Conservation (phyloP, 1,140 invertebrate species). For the Nasonia giraulti region DNA sequence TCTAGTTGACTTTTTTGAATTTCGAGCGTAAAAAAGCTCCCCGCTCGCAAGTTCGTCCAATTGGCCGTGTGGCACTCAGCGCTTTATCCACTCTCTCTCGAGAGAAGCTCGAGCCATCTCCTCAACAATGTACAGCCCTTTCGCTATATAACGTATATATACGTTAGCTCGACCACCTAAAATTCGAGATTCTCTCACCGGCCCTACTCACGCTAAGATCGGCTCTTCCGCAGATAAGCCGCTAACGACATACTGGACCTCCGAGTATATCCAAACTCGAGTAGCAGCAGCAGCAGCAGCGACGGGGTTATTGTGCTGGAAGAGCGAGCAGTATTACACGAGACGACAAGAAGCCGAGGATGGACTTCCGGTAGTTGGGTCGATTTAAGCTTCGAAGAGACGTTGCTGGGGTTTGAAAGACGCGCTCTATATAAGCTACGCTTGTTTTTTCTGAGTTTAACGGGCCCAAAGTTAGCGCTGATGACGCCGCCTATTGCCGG, state of each 20-base stretch:
- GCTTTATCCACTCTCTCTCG: not conserved
- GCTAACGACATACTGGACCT: not conserved
- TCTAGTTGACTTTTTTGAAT: not conserved
- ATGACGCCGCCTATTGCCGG: not conserved
- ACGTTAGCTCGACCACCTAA: not conserved
- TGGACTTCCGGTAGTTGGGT: conserved; percentile 1
- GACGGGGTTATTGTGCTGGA: not conserved
- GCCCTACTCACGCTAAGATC: not conserved
- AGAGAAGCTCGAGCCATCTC: not conserved
- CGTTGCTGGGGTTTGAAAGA: too few species aligned
- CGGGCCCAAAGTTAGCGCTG: not conserved
- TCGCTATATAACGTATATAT: not conserved
- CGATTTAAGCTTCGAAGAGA: not conserved
- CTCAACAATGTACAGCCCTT: not conserved
- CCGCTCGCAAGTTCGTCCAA: not conserved
- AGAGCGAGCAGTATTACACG: not conserved
- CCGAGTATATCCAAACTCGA: not conserved
- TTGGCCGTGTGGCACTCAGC: not conserved
- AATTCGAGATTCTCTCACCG: not conserved
- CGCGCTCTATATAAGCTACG: too few species aligned
- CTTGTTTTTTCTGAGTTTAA: not conserved
- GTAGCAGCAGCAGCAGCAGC: not conserved
- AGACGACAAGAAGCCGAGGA: not conserved
- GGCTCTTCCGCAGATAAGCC: conserved; percentile 2
- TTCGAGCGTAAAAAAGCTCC: not conserved